phyloP scores from a whole-genome alignment of 2,113 vertebrate genomes.

The Daubentonia madagascariensis region DNA sequence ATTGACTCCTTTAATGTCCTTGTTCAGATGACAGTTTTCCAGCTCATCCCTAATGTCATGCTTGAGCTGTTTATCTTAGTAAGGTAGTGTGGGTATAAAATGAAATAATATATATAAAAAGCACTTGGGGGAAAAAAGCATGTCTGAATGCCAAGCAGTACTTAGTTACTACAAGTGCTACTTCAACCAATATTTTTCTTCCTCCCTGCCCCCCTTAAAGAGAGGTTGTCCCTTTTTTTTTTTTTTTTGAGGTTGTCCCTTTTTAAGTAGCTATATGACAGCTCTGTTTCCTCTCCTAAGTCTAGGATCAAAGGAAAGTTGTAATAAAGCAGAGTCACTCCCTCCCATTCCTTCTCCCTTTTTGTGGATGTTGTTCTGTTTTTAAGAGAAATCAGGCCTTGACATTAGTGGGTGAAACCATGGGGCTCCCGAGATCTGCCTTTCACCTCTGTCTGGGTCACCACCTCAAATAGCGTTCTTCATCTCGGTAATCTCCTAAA shows the following conservation, averaged over 20 bases:
- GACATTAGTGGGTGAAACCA: conserved; percentile 20
- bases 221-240: conserved; percentile 41
- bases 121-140: not conserved
- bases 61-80: not conserved
- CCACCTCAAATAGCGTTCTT: not conserved
- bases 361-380: conserved; percentile 48
- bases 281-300: conserved; percentile 39
- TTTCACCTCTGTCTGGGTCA: conserved; percentile 57
- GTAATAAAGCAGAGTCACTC: conserved; percentile 38
- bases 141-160: not conserved
- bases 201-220: not conserved
- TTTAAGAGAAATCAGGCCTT: conserved; percentile 43
- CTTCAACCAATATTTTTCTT: conserved; percentile 7
- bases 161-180: not conserved
- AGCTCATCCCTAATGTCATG: not conserved
- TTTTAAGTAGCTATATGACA: conserved; percentile 38
- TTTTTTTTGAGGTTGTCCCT: conserved; percentile 19
- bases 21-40: not conserved
- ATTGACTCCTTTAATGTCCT: not conserved
- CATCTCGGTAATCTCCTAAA: no score
- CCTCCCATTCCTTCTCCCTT: not conserved
- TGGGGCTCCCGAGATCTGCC: not conserved
- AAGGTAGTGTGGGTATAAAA: not conserved
- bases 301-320: conserved; percentile 63
- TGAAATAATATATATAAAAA: not conserved